Base-by-base conservation (phyloP, 1,140 invertebrate species). In the Plodia interpunctella region DNA sequence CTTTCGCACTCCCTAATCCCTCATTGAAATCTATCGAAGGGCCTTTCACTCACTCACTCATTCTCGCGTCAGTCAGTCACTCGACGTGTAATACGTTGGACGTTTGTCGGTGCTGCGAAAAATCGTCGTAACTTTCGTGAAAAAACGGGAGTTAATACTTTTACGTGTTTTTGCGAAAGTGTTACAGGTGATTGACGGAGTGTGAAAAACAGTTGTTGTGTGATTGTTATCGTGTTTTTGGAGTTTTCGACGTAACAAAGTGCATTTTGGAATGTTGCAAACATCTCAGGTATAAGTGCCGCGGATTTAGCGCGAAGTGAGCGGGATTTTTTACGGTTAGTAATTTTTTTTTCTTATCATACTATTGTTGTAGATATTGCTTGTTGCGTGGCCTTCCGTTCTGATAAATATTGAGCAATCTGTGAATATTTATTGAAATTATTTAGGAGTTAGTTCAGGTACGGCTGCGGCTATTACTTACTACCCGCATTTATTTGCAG, bases 201-300 rank as follows among this genome's bases (percentile, higher is more conserved):
- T 80, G 75, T 76, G 68, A 67, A n/a, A 68, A 66, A 62, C 62
- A 63, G 74, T 69, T 71, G 68, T 53, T 73, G 75, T 75, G 50
- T 57, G 56, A 57, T 52, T 11, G 35, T 63, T 63, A 67, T 72
- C 70, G 72, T 67, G 65, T 60, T 76, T 65, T 58, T 64, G 28
- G 60, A 60, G 66, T 77, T 65, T 25, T n/a, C 6, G 35, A 20
- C 9, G 6, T 28, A 38, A 51, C 67, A 55, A 67, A 66, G 72
- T 79, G 79, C 65, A 70, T 76, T 78, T 78, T 79, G 80, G 76
- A 80, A 78, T 82, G 74, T 79, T 80, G 66, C 72, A 73, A 80
- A 76, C 58, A 64, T 72, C 63, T 69, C 61, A 65, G 62, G 60
- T 66, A 56, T 68, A 25, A n/a, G 20, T 53, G 51, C 51, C 62